Evolutionary conservation across 2,797 vertebrate genomes (phyloP).

Genomic region (Bothrops alternatus): DNA sequence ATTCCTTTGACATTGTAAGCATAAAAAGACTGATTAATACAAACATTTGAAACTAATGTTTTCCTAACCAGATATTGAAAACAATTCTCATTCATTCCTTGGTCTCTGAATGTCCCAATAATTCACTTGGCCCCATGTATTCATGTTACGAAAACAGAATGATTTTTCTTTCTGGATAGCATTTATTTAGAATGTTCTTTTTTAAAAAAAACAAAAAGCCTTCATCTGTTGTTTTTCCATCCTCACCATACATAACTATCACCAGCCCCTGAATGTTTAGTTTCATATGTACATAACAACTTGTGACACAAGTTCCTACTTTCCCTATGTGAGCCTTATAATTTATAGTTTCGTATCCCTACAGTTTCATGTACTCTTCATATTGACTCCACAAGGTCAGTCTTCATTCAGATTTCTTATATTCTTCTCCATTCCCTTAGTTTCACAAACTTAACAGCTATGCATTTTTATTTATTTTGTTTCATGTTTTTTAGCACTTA

Average conservation of each 20-base stretch:
- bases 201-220: neutral
- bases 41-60: no score
- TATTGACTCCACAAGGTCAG: neutral
- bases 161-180: neutral
- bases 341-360: neutral
- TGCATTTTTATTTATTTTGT: neutral
- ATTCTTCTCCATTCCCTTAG: neutral
- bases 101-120: no score
- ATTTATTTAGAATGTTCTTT: neutral
- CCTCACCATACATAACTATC: neutral
- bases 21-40: no score
- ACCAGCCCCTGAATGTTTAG: neutral
- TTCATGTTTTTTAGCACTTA: neutral
- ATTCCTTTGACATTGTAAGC: no score
- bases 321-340: neutral
- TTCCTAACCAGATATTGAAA: no score
- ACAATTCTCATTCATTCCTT: no score
- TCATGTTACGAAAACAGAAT: no score
- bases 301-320: neutral
- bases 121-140: no score
- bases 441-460: neutral
- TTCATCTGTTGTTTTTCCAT: neutral
- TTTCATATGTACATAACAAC: neutral
- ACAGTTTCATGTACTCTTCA: neutral
- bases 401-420: neutral